Base-by-base conservation (phyloP, 2,113 vertebrate genomes). In the Ophiodon elongatus region DNA sequence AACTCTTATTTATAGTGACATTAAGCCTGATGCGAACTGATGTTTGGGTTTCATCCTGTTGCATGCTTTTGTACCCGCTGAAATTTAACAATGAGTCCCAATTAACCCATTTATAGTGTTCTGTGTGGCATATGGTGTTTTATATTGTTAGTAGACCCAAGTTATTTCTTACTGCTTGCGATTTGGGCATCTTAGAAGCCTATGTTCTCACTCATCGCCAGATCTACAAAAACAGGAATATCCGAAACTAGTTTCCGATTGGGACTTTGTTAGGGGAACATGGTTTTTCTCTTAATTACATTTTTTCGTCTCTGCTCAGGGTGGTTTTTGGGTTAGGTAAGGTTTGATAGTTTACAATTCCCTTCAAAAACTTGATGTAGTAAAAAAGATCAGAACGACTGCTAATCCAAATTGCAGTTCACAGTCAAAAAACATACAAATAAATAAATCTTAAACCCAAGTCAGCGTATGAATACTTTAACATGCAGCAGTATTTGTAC, bases 21-120 rank as follows among this genome's bases (percentile, higher is more conserved):
- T 37, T 64, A 45, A 77, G 60, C 25, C 17, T 80, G 60, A 85
- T 82, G 43, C 21, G 2, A 65, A 69, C 71, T 39, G 31, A 79
- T 83, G 57, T 72, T 71, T 72, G 2, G 70, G 45, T 64, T 77
- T 63, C 57, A 39, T 73, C 69, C 43, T 83, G 76, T 80, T 73
- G 76, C 78, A 67, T 54, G 52, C 35, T 59, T n/a, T 62, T 79
- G 39, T 71, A n/a, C 52, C 31, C 33, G 50, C 35, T 31, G 19
- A 43, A 43, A 27, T 83, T 60, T 50, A 80, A 73, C 68, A 72
- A 69, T 31, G 23, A 71, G 45, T 75, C 72, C 54, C 33, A 37
- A 59, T 47, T 27, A 68, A 35, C 25, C 31, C n/a, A 56, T 76
- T 82, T 33, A n/a, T 59, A 8, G 50, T 78, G 76, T 67, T 73